Base-by-base conservation (phyloP, 2,888 invertebrate species). In the Tenthredo livida region DNA sequence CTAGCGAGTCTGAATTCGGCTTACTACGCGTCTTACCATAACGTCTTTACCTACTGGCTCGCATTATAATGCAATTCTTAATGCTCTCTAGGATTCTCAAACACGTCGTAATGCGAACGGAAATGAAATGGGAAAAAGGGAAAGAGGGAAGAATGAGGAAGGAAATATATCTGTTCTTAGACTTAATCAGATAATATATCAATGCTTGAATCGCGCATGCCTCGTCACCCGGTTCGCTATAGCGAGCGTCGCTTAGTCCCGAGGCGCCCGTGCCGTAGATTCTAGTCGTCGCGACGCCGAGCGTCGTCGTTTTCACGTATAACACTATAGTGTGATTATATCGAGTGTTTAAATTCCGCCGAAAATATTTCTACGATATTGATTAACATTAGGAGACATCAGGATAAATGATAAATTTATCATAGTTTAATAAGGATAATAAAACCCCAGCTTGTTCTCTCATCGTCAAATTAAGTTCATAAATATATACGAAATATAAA, bases 241-340 rank as follows among this genome's bases (percentile, higher is more conserved):
- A 85, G 82, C 73, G 84, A 54, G 65, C 86, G 85, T 88, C 84
- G 87, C 84, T 9, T 65, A 87, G 85, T 72, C 85, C 87, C 86
- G 12, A 29, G 43, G 33, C 17, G 17, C 54, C 54, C 87, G 87
- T 86, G 86, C 87, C 90, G 90, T 90, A 88, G 88, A 87, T 87
- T 88, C 87, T 89, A 88, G 87, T 88, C 89, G 85, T 85, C 88
- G 89, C 84, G 88, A 88, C 89, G 88, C 85, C 85, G 87, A 88
- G 87, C 89, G 87, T 86, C 86, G 87, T 73, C n/a, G 37, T 40
- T 58, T 7, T 25, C 61, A 12, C 33, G 33, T 40, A 61, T 40
- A 37, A 40, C 61, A 47, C 33, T 50, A 12, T 33, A 54, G 29
- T 61, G 58, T 25, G 21, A 73, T 21, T 70, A 43, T 43, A 67